Evolutionary conservation across 2,888 invertebrate species (phyloP).

Genomic region (Euphydryas editha): DNA sequence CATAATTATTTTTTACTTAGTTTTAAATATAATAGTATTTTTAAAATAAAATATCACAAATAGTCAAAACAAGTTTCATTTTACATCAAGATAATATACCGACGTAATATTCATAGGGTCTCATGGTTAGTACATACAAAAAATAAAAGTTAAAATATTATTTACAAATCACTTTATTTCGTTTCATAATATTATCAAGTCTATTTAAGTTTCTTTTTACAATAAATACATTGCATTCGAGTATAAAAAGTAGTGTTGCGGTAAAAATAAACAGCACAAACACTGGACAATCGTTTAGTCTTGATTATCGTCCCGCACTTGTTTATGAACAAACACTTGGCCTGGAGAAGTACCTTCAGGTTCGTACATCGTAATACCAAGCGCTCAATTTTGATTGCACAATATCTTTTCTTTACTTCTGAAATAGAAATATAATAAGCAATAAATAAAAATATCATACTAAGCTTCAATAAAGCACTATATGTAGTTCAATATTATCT

Average conservation of each 20-base stretch:
- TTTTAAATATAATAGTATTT: constrained; percentile 49
- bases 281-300: constrained; percentile 68
- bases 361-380: constrained; percentile 50
- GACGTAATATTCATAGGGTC: neutral
- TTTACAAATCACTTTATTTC: constrained; percentile 82
- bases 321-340: constrained; percentile 62
- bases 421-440: constrained; percentile 50
- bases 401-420: constrained; percentile 65
- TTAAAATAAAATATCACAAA: constrained; percentile 37
- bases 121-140: neutral
- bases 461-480: too few species aligned
- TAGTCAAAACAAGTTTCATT: constrained; percentile 30
- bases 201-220: constrained; percentile 76
- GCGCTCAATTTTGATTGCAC: constrained; percentile 69
- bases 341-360: constrained; percentile 58
- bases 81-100: neutral
- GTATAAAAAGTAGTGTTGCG: constrained; percentile 78
- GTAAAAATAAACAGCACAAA: constrained; percentile 74
- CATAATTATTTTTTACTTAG: constrained; percentile 52
- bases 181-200: constrained; percentile 72
- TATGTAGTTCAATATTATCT: too few species aligned
- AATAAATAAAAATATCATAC: too few species aligned
- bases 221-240: constrained; percentile 79
- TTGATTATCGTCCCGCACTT: constrained; percentile 63
- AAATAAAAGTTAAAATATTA: constrained; percentile 51